Evolutionary conservation across 1,140 invertebrate genomes (phyloP).

Genomic region (Caenorhabditis briggsae): DNA sequence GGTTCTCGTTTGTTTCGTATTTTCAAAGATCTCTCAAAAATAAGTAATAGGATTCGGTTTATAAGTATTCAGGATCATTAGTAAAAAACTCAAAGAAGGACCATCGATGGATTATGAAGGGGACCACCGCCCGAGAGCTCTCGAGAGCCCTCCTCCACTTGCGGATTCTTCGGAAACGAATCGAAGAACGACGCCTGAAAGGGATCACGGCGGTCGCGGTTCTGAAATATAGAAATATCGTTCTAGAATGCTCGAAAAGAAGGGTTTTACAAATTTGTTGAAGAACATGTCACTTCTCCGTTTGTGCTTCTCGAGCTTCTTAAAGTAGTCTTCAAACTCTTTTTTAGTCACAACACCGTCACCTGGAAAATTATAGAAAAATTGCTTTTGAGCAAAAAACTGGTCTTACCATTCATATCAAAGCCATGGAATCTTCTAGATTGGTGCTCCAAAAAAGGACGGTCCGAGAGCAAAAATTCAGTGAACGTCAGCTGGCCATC

Average conservation of each 20-base stretch:
- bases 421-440: constrained; percentile 50
- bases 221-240: not conserved
- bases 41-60: too few relatives aligned
- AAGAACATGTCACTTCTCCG: constrained; percentile 50
- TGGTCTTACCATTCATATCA: constrained; percentile 45
- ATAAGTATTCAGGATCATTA: not conserved
- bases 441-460: constrained; percentile 49
- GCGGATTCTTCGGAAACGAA: constrained; percentile 42
- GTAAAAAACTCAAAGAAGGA: constrained; percentile 39
- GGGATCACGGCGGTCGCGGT: constrained; percentile 43
- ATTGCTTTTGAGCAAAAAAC: not conserved
- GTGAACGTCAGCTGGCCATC: constrained; percentile 57
- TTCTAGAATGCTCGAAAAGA: not conserved
- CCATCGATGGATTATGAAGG: constrained; percentile 42
- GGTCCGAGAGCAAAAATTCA: constrained; percentile 51
- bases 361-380: not conserved
- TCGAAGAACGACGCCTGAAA: constrained; percentile 56
- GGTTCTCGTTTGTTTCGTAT: not conserved
- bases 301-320: constrained; percentile 47
- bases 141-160: constrained; percentile 1
- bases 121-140: constrained; percentile 2
- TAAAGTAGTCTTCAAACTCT: constrained; percentile 56
- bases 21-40: too few relatives aligned
- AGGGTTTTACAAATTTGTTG: constrained; percentile 13
- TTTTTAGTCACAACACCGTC: constrained; percentile 34